Evolutionary conservation across 2,113 vertebrate species (phyloP), one percentile per base, ranked within the genome.

Genomic region (Chinchilla lanigera): DNA sequence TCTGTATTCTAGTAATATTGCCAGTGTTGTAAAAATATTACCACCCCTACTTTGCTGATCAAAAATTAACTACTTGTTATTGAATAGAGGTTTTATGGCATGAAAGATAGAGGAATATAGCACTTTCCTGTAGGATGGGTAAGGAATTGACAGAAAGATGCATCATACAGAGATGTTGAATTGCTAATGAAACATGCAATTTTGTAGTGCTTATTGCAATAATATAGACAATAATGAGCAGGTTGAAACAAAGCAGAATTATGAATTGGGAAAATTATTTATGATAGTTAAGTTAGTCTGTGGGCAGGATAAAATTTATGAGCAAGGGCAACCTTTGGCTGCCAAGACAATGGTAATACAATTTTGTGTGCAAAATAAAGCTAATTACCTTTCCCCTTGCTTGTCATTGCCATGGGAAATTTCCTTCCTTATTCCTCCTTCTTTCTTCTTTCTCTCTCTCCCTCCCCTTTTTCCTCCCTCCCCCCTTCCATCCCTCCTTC

Each of bases 211-310:
- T 93, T 96, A 86, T 94, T 86, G 78, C 56, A 94, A 95, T 93
- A 90, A 89, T 90, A 85, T 33, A 91, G 96, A 96, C 96, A 96
- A 96, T 95, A 97, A 91, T 81, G 92, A 92, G 50, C 22, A 89
- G 44, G 61, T 83, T 91, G 58, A 87, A 83, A 63, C 87, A 96
- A 91, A 95, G n/a, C 50, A 94, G 85, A 94, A 80, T 75, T 93
- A 90, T 91, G 94, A 98, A 95, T 89, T 96, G 67, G 95, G 56
- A 86, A 95, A 95, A 97, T 96, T 97, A 97, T 97, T 98, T 97
- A 95, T 92, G 73, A 14, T 96, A 71, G 96, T 97, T 97, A 95
- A 47, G 71, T 97, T 96, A 92, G 92, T 86, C 44, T 86, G 69
- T 92, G 82, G 92, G 60, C 19, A n/a, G 52, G 71, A 95, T 95